phyloP scores from a whole-genome alignment of 2,888 invertebrate genomes.

The Opisthograptis luteolata region DNA sequence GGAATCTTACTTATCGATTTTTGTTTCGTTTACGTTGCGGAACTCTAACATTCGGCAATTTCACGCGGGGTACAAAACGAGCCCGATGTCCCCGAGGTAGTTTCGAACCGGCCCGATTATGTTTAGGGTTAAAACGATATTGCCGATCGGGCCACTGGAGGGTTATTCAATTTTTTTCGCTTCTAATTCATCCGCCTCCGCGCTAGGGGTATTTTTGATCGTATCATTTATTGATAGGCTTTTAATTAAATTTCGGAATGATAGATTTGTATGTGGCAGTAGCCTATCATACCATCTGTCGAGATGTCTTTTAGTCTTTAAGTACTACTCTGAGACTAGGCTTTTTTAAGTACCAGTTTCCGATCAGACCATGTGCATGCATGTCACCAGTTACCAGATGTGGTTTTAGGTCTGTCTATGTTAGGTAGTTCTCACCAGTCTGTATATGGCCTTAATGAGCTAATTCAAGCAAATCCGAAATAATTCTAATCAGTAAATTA shows the following conservation, averaged over 20 bases:
- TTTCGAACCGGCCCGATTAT: constrained; percentile 82
- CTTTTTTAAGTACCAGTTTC: constrained; percentile 9
- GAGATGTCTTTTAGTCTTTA: background rate
- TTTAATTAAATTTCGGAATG: constrained; percentile 59
- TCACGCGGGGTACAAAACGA: constrained; percentile 68
- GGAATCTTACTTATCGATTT: constrained; percentile 45
- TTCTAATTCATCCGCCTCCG: constrained; percentile 78
- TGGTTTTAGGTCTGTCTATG: constrained; percentile 2
- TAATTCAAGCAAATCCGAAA: too few relatives aligned
- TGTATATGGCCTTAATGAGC: constrained; percentile 14
- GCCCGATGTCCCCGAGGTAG: constrained; percentile 81
- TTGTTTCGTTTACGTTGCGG: constrained; percentile 54
- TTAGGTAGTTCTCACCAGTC: constrained; percentile 13
- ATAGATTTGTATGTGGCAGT: constrained; percentile 21
- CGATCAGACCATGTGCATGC: constrained; percentile 15
- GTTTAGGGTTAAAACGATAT: constrained; percentile 84
- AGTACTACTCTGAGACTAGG: too few relatives aligned
- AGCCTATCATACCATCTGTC: constrained; percentile 15
- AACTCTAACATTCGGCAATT: constrained; percentile 71
- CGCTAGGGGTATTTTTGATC: constrained; percentile 39
- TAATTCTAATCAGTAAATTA: too few relatives aligned
- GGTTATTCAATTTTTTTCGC: constrained; percentile 75
- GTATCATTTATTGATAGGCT: constrained; percentile 57
- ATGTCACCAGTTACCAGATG: constrained; percentile 15
- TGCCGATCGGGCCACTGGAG: constrained; percentile 74